phyloP scores from a whole-genome alignment of 2,888 invertebrate genomes.

The Lycophotia porphyrea region DNA sequence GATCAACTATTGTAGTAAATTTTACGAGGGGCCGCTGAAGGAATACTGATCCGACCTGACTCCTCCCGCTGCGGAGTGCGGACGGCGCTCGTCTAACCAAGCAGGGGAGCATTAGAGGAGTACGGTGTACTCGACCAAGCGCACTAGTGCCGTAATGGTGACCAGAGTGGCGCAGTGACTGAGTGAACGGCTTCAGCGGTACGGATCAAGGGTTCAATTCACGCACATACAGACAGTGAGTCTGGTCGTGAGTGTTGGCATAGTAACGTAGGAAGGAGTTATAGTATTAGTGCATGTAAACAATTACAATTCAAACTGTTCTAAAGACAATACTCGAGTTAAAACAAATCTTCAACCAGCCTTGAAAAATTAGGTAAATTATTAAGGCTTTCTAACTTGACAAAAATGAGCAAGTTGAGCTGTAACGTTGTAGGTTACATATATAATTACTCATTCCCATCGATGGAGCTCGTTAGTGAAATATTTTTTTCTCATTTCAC shows the following conservation, averaged over 20 bases:
- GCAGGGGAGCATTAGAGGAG: constrained; percentile 1
- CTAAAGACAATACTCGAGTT: neutral
- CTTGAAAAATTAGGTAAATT: neutral
- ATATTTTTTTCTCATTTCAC: constrained; percentile 9
- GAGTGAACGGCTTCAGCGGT: neutral
- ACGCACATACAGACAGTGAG: too few relatives aligned
- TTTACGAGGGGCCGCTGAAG: constrained; percentile 63
- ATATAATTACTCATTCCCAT: neutral
- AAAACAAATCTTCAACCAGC: neutral
- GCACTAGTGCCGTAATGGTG: neutral
- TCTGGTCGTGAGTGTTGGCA: too few relatives aligned
- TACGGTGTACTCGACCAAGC: neutral
- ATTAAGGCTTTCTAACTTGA: neutral
- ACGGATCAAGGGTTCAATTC: constrained; percentile 12
- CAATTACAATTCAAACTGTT: neutral
- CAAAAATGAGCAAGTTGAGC: neutral
- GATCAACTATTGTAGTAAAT: constrained; percentile 67
- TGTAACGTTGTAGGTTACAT: neutral
- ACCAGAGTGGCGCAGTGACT: neutral
- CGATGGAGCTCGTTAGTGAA: neutral
- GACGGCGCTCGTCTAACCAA: constrained; percentile 59
- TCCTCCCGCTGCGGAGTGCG: constrained; percentile 36
- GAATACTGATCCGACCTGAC: constrained; percentile 56
- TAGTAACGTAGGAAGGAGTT: neutral
- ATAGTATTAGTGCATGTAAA: too few relatives aligned